Conservation (phyloP, 2,113 vertebrate genomes). For the Eulacestoma nigropectus region DNA sequence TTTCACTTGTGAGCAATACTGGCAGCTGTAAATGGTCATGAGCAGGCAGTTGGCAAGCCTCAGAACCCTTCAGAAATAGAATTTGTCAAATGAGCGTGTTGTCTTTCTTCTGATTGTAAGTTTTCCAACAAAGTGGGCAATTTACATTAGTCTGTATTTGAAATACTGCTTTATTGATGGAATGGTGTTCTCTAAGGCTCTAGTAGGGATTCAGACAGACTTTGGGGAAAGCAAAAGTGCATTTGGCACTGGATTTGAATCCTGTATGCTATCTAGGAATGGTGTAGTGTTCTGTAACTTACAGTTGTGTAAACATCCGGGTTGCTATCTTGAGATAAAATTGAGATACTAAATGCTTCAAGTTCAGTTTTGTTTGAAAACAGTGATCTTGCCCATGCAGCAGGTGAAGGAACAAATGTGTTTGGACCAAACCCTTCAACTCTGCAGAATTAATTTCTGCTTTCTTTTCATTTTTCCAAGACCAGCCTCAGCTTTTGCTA, state of each 20-base stretch:
- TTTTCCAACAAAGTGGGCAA: neutral
- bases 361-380: neutral
- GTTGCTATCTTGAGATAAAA: neutral
- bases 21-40: neutral
- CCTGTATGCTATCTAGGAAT: neutral
- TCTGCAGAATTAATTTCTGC: neutral
- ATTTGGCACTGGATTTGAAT: neutral
- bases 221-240: neutral
- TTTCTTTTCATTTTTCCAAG: neutral
- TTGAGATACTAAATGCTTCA: neutral
- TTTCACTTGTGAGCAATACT: neutral
- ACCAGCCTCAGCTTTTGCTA: neutral
- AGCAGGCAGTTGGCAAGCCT: neutral
- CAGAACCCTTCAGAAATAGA: neutral
- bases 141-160: neutral
- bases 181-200: neutral
- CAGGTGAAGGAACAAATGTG: neutral
- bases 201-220: neutral
- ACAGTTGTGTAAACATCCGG: neutral
- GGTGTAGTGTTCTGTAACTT: neutral
- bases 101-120: neutral
- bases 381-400: neutral
- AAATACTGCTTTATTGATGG: neutral
- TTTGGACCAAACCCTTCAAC: neutral
- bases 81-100: neutral